Conservation (phyloP, 2,113 vertebrate species). For the Sterrhoptilus dennistouni region DNA sequence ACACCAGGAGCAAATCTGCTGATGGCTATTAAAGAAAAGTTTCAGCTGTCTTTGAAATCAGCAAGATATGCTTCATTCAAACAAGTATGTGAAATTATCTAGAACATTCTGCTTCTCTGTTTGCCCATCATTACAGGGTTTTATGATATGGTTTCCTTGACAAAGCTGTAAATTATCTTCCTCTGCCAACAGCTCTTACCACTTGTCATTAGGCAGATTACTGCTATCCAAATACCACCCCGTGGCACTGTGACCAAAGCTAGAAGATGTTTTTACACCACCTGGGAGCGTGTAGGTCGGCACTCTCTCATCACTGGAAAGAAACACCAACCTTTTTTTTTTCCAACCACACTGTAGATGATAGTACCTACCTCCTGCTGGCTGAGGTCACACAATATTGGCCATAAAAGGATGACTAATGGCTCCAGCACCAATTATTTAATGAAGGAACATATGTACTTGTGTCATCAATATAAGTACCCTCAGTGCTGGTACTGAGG, state of each 20-base stretch:
- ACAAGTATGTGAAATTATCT: not conserved
- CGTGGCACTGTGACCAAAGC: not conserved
- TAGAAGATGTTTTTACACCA: not conserved
- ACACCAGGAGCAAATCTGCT: not conserved
- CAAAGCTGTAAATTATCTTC: not conserved
- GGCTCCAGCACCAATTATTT: not conserved
- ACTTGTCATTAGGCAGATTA: not conserved
- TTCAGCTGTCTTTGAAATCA: not conserved
- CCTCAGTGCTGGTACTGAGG: not conserved
- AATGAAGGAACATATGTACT: rapidly evolving
- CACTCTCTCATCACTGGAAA: not conserved
- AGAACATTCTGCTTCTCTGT: not conserved
- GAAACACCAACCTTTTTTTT: not conserved
- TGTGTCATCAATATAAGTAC: not conserved
- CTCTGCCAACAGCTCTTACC: not conserved
- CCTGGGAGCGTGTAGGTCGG: not conserved
- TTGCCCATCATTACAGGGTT: not conserved
- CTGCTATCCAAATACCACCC: not conserved
- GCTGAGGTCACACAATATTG: not conserved
- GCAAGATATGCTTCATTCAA: not conserved
- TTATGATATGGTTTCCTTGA: rapidly evolving
- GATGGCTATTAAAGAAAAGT: not conserved
- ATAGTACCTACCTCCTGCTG: not conserved
- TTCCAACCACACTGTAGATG: not conserved
- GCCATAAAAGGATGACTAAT: not conserved